Percentiles rank a stretch among this genome's conserved stretches.
These are phyloP conservation scores for Schrankia costaestrigalis DNA, from an alignment of 2,888 invertebrate genomes.

Conservation along the genomic window DNA sequence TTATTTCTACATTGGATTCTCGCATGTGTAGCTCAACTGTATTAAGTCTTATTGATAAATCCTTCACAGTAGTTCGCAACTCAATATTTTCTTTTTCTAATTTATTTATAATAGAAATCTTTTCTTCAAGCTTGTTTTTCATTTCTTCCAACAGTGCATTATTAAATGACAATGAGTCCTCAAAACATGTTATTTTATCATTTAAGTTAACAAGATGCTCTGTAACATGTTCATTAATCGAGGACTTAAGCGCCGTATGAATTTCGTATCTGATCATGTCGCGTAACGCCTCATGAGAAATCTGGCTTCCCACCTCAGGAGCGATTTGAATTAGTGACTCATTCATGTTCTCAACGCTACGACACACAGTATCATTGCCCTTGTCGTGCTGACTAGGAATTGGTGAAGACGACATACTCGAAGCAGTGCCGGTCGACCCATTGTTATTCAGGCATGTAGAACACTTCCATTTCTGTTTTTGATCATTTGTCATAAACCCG, in stretches of 20 bases:
- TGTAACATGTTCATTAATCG: neutral
- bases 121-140: neutral
- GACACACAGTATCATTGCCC: too few relatives aligned
- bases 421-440: too few relatives aligned
- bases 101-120: too few relatives aligned
- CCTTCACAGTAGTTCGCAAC: neutral
- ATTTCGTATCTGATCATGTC: neutral
- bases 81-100: too few relatives aligned
- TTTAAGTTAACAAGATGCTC: neutral
- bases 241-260: slow-evolving; percentile 5
- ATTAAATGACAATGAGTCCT: neutral
- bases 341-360: too few relatives aligned
- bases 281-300: neutral
- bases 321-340: too few relatives aligned
- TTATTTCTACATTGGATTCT: neutral
- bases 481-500: too few relatives aligned
- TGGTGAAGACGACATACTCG: too few relatives aligned
- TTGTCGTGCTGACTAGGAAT: too few relatives aligned
- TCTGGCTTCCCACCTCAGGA: too few relatives aligned
- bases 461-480: too few relatives aligned
- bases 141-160: neutral
- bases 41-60: neutral
- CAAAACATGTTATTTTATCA: neutral
- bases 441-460: too few relatives aligned
- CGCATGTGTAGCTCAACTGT: neutral